Evolutionary conservation across 2,113 vertebrate genomes (phyloP).

Genomic region (Nycticryphes semicollaris): DNA sequence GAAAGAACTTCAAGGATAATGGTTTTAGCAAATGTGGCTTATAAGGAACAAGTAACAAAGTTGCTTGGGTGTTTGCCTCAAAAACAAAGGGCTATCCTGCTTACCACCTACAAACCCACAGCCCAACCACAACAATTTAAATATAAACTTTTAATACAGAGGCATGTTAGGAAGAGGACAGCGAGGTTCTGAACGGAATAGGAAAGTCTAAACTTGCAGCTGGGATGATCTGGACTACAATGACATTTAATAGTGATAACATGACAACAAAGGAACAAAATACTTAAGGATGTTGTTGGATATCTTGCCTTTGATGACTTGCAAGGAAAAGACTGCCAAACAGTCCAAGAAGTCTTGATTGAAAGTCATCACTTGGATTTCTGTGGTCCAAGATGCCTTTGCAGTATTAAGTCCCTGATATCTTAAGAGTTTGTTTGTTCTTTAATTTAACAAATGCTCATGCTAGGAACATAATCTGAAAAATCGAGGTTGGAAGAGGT

Average conservation of each 20-base stretch:
- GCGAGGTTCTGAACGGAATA: background rate
- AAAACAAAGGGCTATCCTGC: background rate
- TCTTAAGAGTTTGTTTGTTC: background rate
- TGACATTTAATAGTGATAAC: background rate
- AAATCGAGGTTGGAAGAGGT: rapidly evolving
- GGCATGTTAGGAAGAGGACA: background rate
- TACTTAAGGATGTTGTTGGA: background rate
- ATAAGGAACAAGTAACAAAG: background rate
- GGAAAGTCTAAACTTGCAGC: background rate
- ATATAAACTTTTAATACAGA: background rate
- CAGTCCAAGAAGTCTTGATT: background rate
- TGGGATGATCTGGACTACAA: background rate
- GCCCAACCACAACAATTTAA: background rate
- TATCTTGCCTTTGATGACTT: background rate
- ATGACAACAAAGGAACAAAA: background rate
- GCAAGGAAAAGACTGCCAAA: background rate
- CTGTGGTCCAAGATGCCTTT: background rate
- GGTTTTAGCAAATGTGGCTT: background rate
- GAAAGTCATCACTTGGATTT: background rate
- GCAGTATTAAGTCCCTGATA: background rate
- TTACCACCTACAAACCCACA: background rate
- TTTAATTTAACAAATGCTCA: background rate
- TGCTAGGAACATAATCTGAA: background rate
- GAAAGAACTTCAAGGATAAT: background rate
- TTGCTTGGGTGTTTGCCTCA: background rate